A percentile compares a stretch with the other conserved stretches of the same genome.
Conservation (phyloP, 2,888 invertebrate genomes). For the Melanostoma mellinum region DNA sequence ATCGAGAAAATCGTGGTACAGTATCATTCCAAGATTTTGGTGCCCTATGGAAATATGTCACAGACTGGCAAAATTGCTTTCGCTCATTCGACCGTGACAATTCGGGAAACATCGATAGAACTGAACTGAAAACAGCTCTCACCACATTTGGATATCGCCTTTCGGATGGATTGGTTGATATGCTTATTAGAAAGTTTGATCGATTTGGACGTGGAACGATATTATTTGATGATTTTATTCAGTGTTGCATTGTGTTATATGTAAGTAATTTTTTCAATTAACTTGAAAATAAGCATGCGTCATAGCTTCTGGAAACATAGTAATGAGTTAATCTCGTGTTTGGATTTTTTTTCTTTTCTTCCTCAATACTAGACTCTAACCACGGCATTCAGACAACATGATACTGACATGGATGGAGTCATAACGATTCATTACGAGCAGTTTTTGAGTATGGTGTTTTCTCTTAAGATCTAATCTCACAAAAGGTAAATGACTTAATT, state of each 20-base stretch:
- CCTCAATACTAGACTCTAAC: conserved; percentile 90
- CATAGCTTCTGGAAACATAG: conserved; percentile 57
- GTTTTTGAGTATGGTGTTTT: conserved; percentile 95
- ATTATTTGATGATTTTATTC: conserved; percentile 99
- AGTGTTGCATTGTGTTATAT: conserved; percentile 95
- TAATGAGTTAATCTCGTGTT: conserved; percentile 24
- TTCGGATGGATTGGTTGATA: conserved; percentile 90
- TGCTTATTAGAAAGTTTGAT: conserved; percentile 96
- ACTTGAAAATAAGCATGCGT: conserved; percentile 37
- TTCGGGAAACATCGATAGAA: conserved; percentile 94
- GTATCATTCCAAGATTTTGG: conserved; percentile 98
- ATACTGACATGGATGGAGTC: conserved; percentile 96
- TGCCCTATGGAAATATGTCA: conserved; percentile 98
- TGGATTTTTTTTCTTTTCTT: conserved; percentile 20
- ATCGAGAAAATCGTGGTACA: conserved; percentile 92
- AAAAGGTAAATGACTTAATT: conserved; percentile 47
- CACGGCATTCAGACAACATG: conserved; percentile 92
- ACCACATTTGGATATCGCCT: conserved; percentile 94
- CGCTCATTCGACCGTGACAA: conserved; percentile 96
- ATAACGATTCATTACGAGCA: conserved; percentile 98
- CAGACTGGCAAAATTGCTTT: conserved; percentile 98
- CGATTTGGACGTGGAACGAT: conserved; percentile 94
- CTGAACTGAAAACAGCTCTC: conserved; percentile 95
- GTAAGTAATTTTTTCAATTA: conserved; percentile 85
- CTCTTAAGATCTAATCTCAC: conserved; percentile 85